Percentiles rank a stretch among this genome's conserved stretches.
Conservation (phyloP, 2,888 invertebrate species). For the Celastrina argiolus region DNA sequence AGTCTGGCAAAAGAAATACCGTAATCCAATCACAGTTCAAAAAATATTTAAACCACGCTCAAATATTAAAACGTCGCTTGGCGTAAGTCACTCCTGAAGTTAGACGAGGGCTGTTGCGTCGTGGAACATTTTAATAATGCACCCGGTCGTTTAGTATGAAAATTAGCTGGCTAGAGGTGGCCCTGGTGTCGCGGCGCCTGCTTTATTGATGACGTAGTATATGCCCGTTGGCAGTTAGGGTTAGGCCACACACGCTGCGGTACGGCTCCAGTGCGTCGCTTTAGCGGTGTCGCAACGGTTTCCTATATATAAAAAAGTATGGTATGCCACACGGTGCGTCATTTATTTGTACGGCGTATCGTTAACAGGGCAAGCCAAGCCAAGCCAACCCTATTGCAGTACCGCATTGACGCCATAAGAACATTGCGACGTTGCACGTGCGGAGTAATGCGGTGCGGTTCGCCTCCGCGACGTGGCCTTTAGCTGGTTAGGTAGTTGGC, state of each 20-base stretch:
- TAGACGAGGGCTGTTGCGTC: slow-evolving; percentile 61
- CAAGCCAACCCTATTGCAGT: no score
- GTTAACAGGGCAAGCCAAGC: no score
- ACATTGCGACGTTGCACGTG: no score
- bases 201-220: slow-evolving; percentile 56
- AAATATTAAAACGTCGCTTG: slow-evolving; percentile 32
- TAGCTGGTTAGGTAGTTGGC: slow-evolving; percentile 5
- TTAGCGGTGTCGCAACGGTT: no score
- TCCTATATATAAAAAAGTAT: no score
- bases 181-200: slow-evolving; percentile 47
- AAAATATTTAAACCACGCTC: slow-evolving; percentile 33
- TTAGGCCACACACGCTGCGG: no score
- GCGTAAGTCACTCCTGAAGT: slow-evolving; percentile 45
- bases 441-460: no score
- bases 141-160: slow-evolving; percentile 74
- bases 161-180: slow-evolving; percentile 63
- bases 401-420: no score
- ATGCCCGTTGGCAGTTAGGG: slow-evolving; percentile 15
- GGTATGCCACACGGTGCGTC: no score
- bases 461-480: no score
- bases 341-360: no score
- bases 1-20: background rate
- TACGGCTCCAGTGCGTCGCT: no score
- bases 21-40: slow-evolving; percentile 17
- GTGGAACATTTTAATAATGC: slow-evolving; percentile 73